Conservation (phyloP, 1,140 invertebrate genomes). For the Zaprionus ornatus region DNA sequence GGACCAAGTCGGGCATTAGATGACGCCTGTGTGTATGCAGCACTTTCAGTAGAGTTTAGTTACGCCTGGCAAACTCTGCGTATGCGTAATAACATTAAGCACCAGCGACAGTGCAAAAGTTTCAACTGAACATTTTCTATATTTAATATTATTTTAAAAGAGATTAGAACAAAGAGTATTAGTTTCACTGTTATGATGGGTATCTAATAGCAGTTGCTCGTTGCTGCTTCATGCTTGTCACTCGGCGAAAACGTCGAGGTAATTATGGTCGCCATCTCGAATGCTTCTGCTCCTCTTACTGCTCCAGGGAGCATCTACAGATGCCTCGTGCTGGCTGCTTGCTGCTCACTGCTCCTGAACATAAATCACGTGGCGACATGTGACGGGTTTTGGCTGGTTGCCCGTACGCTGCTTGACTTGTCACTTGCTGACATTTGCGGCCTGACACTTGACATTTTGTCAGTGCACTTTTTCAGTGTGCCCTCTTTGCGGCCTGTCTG, state of each 20-base stretch:
- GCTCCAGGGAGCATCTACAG: constrained; percentile 3
- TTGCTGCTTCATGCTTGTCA: constrained; percentile 13
- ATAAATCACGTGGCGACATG: constrained; percentile 63
- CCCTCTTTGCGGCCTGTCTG: background rate
- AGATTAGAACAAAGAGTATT: background rate
- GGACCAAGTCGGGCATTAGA: constrained; percentile 7
- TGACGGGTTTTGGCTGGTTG: constrained; percentile 61
- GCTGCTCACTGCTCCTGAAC: constrained; percentile 17
- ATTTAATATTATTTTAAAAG: background rate
- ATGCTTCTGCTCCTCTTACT: constrained; percentile 3
- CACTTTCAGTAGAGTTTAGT: background rate
- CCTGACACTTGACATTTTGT: constrained; percentile 65
- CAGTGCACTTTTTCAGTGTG: constrained; percentile 43
- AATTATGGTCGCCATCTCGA: constrained; percentile 27
- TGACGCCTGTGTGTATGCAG: constrained; percentile 12
- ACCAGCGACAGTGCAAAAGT: background rate
- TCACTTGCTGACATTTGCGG: constrained; percentile 65
- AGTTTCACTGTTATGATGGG: background rate
- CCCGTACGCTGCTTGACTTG: constrained; percentile 55
- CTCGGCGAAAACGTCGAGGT: constrained; percentile 22
- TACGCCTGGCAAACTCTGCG: background rate
- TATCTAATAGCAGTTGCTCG: background rate
- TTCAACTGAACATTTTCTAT: background rate
- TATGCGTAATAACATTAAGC: constrained; percentile 35
- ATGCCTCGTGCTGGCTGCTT: background rate